These are phyloP conservation scores for Quadriops clusia DNA, from an alignment of 2,888 invertebrate genomes.

Conservation along the genomic window DNA sequence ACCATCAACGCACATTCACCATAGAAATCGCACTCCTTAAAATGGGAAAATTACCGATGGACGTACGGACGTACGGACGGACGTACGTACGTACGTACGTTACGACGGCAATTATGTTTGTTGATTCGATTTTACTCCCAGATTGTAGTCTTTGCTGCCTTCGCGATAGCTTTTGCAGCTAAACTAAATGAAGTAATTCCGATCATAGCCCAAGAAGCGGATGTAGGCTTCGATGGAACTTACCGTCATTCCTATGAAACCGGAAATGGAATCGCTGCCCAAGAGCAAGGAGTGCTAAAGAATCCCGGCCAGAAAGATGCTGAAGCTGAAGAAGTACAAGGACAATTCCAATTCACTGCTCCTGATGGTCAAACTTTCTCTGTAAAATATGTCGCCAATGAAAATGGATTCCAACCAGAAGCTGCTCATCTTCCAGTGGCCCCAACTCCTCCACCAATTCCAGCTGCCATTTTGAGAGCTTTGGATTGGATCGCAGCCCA, in stretches of 20 bases:
- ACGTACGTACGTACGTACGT: too few species aligned
- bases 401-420: constrained; percentile 55
- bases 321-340: constrained; percentile 39
- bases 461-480: constrained; percentile 57
- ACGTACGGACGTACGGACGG: too few species aligned
- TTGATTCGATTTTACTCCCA: too few species aligned
- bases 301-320: constrained; percentile 39
- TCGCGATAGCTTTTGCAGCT: constrained; percentile 22
- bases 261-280: constrained; percentile 50
- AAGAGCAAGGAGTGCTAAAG: constrained; percentile 45
- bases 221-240: constrained; percentile 57
- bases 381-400: constrained; percentile 52
- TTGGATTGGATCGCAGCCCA: constrained; percentile 52
- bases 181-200: constrained; percentile 50
- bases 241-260: constrained; percentile 50
- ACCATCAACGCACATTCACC: too few species aligned
- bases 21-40: too few species aligned
- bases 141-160: too few species aligned
- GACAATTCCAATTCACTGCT: constrained; percentile 43
- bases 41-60: too few species aligned
- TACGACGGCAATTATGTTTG: too few species aligned
- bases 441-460: constrained; percentile 55
- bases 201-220: constrained; percentile 55
- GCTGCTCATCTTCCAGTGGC: constrained; percentile 33
- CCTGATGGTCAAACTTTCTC: constrained; percentile 50